Base-by-base conservation (phyloP, 2,113 vertebrate species). In the Gnathonemus echidnorhynchus region DNA sequence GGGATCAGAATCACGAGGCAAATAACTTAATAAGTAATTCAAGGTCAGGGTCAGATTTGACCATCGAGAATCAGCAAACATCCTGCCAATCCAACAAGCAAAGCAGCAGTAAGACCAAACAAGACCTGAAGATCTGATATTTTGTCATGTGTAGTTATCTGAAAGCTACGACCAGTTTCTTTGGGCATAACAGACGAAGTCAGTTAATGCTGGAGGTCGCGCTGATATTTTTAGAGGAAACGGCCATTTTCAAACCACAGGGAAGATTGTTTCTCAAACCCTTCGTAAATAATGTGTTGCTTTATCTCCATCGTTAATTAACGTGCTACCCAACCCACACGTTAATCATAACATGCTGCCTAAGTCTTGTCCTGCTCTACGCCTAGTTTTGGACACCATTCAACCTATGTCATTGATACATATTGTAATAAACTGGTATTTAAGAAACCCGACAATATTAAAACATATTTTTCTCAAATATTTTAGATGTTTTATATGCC, bases 71-170 rank as follows among this genome's bases (percentile, higher is more conserved):
- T 13, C 93, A 95, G 89, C 88, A 92, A 85, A 92, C 92, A 91
- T 87, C 92, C 0, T 83, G 93, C 91, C 92, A 94, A 70, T 45
- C 89, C 27, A 92, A 92, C 93, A 96, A 95, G 86, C 95, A 94
- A 90, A 93, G 93, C 91, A 95, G 92, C 93, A 95, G 91, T 94
- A 95, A 93, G 87, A 95, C 95, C 93, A 93, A 95, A 92, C 94
- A 96, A 7, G 96, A 95, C 92, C 95, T 97, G 89, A 95, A 95
- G 90, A 95, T 97, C 92, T 97, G 92, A 96, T 70, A 7, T 13
- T 27, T 31, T 45, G 46, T n/a, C 24, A 7, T 62, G 87, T 24
- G 50, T 19, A 58, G 19, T 42, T 35, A 62, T 46, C 52, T 39
- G 10, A 50, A 46, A 62, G 56, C 7, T 62, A 24, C 5, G 8